A percentile compares a stretch with the other conserved stretches of the same genome.
phyloP scores from a whole-genome alignment of 2,888 invertebrate species.

The Myopa tessellatipennis region DNA sequence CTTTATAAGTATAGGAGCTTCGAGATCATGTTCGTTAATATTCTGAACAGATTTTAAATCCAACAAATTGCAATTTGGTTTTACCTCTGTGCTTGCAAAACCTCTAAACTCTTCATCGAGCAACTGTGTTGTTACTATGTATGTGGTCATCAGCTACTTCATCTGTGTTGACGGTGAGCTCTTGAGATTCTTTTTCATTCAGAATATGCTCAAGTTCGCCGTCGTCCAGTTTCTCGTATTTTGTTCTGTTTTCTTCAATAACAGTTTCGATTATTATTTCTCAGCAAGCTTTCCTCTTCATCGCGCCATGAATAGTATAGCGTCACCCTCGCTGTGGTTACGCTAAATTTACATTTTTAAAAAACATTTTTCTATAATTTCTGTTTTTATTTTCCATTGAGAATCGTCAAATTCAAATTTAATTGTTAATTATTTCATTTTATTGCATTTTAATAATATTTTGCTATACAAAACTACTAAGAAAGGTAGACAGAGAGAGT shows the following conservation, averaged over 20 bases:
- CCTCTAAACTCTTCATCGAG: neutral
- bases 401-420: neutral
- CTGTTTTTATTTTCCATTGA: neutral
- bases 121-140: neutral
- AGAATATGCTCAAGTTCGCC: neutral
- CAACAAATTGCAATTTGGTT: no score
- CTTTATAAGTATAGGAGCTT: no score
- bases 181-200: no score
- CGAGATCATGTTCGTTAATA: no score
- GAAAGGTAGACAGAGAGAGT: no score
- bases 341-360: neutral
- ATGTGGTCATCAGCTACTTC: neutral
- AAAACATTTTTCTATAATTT: neutral
- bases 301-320: no score
- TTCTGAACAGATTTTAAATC: no score
- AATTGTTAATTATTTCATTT: neutral
- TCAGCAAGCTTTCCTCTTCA: neutral
- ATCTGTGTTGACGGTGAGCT: neutral
- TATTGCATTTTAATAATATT: slow-evolving; percentile 19
- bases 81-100: no score
- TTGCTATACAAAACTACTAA: neutral
- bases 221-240: neutral
- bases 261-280: neutral
- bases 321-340: no score
- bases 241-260: neutral